Evolutionary conservation across 2,113 vertebrate genomes (phyloP).

Genomic region (Orthonyx spaldingii): DNA sequence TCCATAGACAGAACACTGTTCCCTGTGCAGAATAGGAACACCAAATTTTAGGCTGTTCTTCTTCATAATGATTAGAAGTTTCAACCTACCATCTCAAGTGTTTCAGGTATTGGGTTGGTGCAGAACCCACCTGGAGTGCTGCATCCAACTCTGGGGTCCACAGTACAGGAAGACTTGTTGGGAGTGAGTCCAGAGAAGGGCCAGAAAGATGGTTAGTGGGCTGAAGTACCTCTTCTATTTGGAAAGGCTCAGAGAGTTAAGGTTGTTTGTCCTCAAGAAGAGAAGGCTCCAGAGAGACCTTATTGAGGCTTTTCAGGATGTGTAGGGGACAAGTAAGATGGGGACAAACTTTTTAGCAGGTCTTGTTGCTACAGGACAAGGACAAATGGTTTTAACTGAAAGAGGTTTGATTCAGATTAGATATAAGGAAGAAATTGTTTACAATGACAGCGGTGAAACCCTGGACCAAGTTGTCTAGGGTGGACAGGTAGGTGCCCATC

Average conservation of each 20-base stretch:
- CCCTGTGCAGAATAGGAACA: not conserved
- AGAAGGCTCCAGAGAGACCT: not conserved
- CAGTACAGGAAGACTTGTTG: not conserved
- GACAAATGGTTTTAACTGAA: not conserved
- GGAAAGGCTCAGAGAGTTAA: not conserved
- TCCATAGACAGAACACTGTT: not conserved
- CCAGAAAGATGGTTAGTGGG: not conserved
- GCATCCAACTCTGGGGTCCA: not conserved
- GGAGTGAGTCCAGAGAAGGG: not conserved
- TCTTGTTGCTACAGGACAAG: not conserved
- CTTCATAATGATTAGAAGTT: not conserved
- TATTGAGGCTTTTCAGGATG: not conserved
- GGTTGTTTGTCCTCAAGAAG: not conserved
- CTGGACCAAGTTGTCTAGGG: not conserved
- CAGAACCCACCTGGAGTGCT: not conserved
- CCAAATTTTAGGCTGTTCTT: not conserved
- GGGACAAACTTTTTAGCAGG: not conserved
- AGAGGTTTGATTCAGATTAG: not conserved
- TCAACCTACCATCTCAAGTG: not conserved
- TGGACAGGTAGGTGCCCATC: not conserved
- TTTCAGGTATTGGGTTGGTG: not conserved
- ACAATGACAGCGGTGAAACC: not conserved
- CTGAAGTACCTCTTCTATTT: not conserved
- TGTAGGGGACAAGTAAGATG: not conserved
- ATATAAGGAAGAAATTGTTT: not conserved